Percentiles rank a stretch among this genome's conserved stretches.
Evolutionary conservation across 2,888 invertebrate genomes (phyloP).

Genomic region (Crocallis elinguaria): DNA sequence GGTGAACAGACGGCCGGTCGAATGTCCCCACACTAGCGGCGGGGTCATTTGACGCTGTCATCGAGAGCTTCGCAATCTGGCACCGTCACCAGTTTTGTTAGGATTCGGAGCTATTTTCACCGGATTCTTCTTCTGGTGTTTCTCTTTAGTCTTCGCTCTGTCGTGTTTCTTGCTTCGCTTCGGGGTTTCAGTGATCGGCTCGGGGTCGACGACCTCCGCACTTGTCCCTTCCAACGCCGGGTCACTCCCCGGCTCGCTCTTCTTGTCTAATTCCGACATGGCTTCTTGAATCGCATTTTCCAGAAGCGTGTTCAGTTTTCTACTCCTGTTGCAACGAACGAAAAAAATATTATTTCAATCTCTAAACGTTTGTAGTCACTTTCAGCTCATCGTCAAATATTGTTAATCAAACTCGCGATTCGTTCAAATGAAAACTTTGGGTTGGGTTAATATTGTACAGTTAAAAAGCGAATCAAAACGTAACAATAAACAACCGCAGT

Average conservation of each 20-base stretch:
- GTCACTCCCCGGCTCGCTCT: conserved; percentile 63
- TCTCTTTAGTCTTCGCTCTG: conserved; percentile 56
- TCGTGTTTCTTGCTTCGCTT: conserved; percentile 58
- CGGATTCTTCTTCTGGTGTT: conserved; percentile 54
- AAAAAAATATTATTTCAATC: conserved; percentile 32
- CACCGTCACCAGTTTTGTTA: conserved; percentile 58
- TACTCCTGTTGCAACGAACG: conserved; percentile 87
- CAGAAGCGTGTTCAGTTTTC: conserved; percentile 95
- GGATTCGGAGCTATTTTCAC: conserved; percentile 55
- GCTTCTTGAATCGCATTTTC: conserved; percentile 97
- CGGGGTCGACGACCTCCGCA: conserved; percentile 23
- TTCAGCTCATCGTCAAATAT: conserved; percentile 31
- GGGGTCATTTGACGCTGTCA: conserved; percentile 49
- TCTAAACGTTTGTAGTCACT: conserved; percentile 36
- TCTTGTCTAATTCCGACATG: conserved; percentile 94
- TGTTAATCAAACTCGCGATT: conserved; percentile 14
- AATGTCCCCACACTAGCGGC: conserved; percentile 6
- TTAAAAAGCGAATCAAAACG: conserved; percentile 18
- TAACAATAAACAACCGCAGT: conserved; percentile 2
- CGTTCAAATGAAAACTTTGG: conserved; percentile 48
- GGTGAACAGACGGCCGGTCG: conserved; percentile 5
- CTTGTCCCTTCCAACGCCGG: conserved; percentile 16
- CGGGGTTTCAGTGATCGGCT: conserved; percentile 50
- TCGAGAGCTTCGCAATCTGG: conserved; percentile 82
- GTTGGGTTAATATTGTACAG: conserved; percentile 72